Conservation (phyloP, 2,797 vertebrate genomes). For the Typhlichthys subterraneus region DNA sequence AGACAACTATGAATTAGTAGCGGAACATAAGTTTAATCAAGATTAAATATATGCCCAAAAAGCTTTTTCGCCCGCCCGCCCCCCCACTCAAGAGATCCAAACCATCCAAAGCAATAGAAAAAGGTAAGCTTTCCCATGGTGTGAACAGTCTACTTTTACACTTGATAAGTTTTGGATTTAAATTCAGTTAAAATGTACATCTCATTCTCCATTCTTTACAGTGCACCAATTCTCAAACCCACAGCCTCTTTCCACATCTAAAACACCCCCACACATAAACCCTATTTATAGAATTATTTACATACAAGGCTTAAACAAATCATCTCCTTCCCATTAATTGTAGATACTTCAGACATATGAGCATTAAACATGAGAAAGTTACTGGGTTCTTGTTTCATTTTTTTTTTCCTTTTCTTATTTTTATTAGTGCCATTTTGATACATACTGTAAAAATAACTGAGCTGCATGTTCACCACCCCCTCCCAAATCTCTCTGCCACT, state of each 20-base stretch:
- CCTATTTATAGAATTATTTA: conserved; percentile 74
- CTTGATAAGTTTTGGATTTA: conserved; percentile 56
- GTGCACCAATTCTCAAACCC: conserved; percentile 64
- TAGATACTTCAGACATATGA: conserved; percentile 34
- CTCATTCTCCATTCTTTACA: conserved; percentile 66
- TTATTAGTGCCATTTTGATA: conserved; percentile 36
- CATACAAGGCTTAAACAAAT: conserved; percentile 64
- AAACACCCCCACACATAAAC: conserved; percentile 67
- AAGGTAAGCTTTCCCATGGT: conserved; percentile 54
- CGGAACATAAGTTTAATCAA: conserved; percentile 84
- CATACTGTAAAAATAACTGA: conserved; percentile 5
- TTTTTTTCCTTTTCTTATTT: neutral
- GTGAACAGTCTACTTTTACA: conserved; percentile 54
- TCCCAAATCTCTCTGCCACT: neutral
- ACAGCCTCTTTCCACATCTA: conserved; percentile 55
- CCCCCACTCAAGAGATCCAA: conserved; percentile 60
- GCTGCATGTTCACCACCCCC: neutral
- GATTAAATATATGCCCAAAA: conserved; percentile 81
- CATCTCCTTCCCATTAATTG: conserved; percentile 41
- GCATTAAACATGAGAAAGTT: conserved; percentile 37
- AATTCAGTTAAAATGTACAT: conserved; percentile 63
- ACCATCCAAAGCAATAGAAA: conserved; percentile 73
- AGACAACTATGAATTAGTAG: conserved; percentile 38
- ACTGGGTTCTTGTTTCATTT: conserved; percentile 16
- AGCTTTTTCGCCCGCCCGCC: conserved; percentile 44